Evolutionary conservation across 2,888 invertebrate genomes (phyloP), one percentile per base, ranked within the genome.

Genomic region (Galerucella calmariensis): DNA sequence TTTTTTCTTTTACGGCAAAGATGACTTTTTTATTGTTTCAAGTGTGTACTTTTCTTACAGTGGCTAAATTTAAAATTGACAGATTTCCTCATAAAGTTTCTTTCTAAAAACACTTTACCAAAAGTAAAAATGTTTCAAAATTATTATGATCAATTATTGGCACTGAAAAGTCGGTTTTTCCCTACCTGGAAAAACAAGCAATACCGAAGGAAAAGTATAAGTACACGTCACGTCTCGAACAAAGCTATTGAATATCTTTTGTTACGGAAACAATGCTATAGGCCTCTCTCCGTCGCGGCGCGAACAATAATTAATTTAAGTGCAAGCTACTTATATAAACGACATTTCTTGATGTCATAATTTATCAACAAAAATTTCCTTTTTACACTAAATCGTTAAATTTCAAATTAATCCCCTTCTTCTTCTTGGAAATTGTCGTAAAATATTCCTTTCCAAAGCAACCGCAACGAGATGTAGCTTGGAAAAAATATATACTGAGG

Each of bases 301-400:
- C n/a, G n/a, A n/a, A 69, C 73, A 77, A 78, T 78, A 81, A 81
- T 81, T 81, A 81, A 79, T 79, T 78, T 78, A 79, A 81, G 79
- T 73, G 76, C 72, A 65, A 74, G 75, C 79, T 78, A 78, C 75
- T 79, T 81, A 71, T 67, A 41, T 10, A 62, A 27, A 12, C 35
- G 35, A 14, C 35, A 14, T 62, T 16, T 62, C 62, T 12, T 41
- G 41, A 41, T 62, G 44, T 62, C 62, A 16, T 62, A n/a, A 62
- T 62, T 62, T n/a, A 41, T 35, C 62, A n/a, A 14, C 16, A 35
- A 35, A 35, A 62, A 35, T 35, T 35, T 35, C 5, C 35, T 35
- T 35, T 5, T 35, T 5, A 35, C 35, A 35, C 5, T 35, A 35
- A 35, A 35, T 27, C 27, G 3, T 27, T 3, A 3, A 27, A 27